Conservation (phyloP, 2,888 invertebrate species). For the Seira ritae region DNA sequence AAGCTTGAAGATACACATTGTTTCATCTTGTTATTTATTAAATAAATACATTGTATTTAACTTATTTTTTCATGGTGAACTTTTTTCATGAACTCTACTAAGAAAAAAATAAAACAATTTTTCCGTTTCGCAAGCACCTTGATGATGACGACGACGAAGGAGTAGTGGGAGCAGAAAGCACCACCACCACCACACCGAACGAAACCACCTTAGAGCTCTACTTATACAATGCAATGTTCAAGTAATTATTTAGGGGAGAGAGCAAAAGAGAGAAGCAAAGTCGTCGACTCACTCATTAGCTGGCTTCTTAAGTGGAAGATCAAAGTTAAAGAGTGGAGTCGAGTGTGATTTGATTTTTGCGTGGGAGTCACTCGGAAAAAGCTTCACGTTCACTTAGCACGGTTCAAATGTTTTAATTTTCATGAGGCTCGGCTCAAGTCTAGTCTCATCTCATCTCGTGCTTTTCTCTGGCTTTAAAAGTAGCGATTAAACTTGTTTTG, state of each 20-base stretch:
- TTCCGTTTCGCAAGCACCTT: neutral
- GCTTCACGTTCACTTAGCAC: constrained; percentile 11
- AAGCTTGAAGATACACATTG: constrained; percentile 8
- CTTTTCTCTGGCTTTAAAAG: too few species aligned
- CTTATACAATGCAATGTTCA: constrained; percentile 1
- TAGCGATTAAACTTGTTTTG: constrained; percentile 9
- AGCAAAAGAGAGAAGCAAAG: neutral
- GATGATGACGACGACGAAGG: too few species aligned
- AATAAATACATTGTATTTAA: neutral
- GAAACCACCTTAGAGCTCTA: neutral
- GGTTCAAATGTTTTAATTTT: constrained; percentile 12
- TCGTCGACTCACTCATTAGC: constrained; percentile 11
- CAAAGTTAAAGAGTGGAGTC: neutral
- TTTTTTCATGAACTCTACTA: neutral
- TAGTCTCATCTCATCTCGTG: too few species aligned
- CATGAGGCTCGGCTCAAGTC: neutral
- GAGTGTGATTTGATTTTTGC: constrained; percentile 12
- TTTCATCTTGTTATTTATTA: constrained; percentile 3
- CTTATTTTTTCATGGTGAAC: neutral
- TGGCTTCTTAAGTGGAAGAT: neutral
- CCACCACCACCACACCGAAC: neutral
- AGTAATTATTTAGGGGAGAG: neutral
- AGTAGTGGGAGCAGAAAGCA: too few species aligned
- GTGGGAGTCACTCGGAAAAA: constrained; percentile 33
- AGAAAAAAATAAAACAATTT: neutral